Percentiles rank a stretch among this genome's conserved stretches.
These are phyloP conservation scores for Syrista parreyssii DNA, from an alignment of 2,888 invertebrate species.

Conservation along the genomic window DNA sequence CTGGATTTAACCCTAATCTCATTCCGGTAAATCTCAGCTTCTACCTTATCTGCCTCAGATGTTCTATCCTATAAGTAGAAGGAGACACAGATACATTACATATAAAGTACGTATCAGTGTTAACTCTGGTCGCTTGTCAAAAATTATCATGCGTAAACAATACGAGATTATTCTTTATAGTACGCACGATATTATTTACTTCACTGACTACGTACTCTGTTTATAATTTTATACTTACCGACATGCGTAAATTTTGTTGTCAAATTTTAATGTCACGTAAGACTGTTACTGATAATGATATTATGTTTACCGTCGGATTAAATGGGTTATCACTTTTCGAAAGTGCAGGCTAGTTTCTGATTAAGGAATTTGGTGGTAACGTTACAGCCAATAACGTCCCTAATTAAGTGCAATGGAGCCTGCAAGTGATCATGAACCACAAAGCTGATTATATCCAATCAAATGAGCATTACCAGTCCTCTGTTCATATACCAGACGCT, in stretches of 20 bases:
- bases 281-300: not conserved
- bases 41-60: not conserved
- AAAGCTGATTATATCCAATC: slow-evolving; percentile 19
- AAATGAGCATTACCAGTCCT: slow-evolving; percentile 18
- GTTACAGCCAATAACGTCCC: slow-evolving; percentile 6
- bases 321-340: not conserved
- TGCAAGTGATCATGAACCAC: slow-evolving; percentile 13
- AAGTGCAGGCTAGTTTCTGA: slow-evolving; percentile 9
- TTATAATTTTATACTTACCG: not conserved
- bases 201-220: not conserved
- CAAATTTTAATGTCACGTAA: too few relatives aligned
- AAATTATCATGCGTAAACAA: not conserved
- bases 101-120: not conserved
- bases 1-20: not conserved
- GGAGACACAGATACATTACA: not conserved
- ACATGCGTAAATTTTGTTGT: too few relatives aligned
- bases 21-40: not conserved
- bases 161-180: not conserved
- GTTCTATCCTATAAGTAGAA: not conserved
- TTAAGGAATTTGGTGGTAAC: slow-evolving; percentile 16
- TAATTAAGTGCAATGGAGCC: slow-evolving; percentile 11
- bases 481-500: slow-evolving; percentile 1
- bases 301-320: not conserved
- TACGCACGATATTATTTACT: not conserved
- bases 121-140: not conserved